Conservation (phyloP, 2,888 invertebrate genomes). For the Nyleta sp. region DNA sequence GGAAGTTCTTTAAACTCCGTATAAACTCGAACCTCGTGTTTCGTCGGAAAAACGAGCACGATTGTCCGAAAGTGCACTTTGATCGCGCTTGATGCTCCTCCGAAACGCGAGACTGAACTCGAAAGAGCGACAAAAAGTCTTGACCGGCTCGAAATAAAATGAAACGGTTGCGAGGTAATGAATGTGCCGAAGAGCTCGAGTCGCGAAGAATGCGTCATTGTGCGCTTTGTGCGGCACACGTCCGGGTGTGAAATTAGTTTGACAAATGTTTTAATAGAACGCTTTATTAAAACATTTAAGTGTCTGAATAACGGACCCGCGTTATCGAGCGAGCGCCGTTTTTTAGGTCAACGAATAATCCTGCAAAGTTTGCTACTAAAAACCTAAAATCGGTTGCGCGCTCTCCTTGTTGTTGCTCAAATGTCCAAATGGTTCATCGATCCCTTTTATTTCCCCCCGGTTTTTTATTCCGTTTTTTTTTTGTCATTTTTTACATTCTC, state of each 20-base stretch:
- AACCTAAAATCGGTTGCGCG: conserved; percentile 40
- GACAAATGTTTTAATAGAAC: conserved; percentile 42
- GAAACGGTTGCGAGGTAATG: conserved; percentile 28
- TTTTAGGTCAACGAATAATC: conserved; percentile 55
- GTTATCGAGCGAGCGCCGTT: conserved; percentile 37
- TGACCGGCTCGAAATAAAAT: conserved; percentile 8
- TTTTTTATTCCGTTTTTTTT: no score
- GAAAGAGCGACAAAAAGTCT: conserved; percentile 3
- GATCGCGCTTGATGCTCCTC: no score
- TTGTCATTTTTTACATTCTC: no score
- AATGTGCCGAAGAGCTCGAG: conserved; percentile 13
- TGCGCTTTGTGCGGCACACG: conserved; percentile 9
- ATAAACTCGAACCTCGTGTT: no score
- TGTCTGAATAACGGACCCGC: conserved; percentile 21
- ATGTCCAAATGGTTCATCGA: conserved; percentile 38
- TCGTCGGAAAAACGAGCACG: no score
- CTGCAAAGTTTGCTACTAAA: conserved; percentile 39
- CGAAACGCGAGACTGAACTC: not conserved
- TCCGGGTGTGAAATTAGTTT: conserved; percentile 34
- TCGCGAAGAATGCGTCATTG: conserved; percentile 27
- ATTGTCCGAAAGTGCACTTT: no score
- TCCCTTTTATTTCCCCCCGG: no score
- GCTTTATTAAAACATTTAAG: conserved; percentile 49
- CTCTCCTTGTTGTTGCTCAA: conserved; percentile 36
- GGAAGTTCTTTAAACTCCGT: no score